Evolutionary conservation across 2,113 vertebrate species (phyloP), one percentile per base, ranked within the genome.

Genomic region (Mastomys coucha): DNA sequence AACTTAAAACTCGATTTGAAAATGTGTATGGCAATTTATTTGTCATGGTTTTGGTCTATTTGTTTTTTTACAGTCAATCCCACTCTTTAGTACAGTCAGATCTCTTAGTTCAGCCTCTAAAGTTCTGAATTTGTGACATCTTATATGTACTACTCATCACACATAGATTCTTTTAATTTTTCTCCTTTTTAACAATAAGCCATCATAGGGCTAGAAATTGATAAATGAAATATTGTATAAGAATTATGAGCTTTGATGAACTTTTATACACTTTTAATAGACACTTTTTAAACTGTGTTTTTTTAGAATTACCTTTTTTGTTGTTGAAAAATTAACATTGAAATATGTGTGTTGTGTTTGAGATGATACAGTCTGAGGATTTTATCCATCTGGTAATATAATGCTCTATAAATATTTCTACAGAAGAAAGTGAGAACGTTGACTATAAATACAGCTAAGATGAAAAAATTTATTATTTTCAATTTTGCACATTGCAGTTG

Each of bases 401-500:
- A 63, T 33, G 9, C 53, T 69, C 69, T 87, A 81, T 39, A 36
- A 51, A 84, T 84, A 89, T 88, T 93, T 93, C n/a, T 14, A 58
- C 2, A 88, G n/a, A 94, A 85, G 39, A 93, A 84, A 84, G 36
- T 95, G 42, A 92, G 63, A 92, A 70, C 4, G 5, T 7, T 45
- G 45, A 80, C 14, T 60, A 19, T 80, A 75, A 90, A 76, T 84
- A 96, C 87, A 93, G 82, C 19, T 22, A 91, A 56, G 20, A 58
- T 84, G 7, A 96, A 6, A 76, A 75, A 72, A 39, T 73, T 76
- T 91, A 39, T 76, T 86, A 51, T 70, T 95, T 95, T 76, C 73
- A 92, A 17, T 36, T 82, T 93, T 84, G 9, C 26, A 49, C 67
- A 10, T 53, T 49, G 8, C 3, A 65, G 42, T 63, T 49, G 0